Percentiles rank a stretch among this genome's conserved stretches.
Evolutionary conservation across 1,140 invertebrate genomes (phyloP).

Genomic region (Macrostomum lignano): DNA sequence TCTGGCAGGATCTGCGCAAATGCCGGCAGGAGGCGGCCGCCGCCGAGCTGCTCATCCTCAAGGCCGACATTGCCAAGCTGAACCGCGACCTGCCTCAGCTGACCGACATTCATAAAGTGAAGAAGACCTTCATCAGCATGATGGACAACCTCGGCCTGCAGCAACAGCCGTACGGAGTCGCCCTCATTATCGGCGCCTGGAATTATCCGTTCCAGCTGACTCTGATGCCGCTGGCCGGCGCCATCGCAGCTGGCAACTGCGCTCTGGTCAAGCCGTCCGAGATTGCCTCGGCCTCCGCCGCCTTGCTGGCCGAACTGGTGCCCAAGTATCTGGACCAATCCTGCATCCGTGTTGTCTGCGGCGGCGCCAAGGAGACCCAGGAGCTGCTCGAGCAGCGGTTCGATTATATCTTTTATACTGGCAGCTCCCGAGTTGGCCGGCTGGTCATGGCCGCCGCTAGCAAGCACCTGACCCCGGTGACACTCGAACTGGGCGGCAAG

Average conservation of each 20-base stretch:
- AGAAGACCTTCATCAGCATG: too few relatives aligned
- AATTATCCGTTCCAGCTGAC: slow-evolving; percentile 75
- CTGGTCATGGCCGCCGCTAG: slow-evolving; percentile 61
- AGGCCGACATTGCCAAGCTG: too few relatives aligned
- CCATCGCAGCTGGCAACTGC: slow-evolving; percentile 74
- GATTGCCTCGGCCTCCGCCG: slow-evolving; percentile 40
- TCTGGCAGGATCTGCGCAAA: too few relatives aligned
- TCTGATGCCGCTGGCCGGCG: slow-evolving; percentile 45
- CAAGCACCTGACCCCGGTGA: slow-evolving; percentile 67
- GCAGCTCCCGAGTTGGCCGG: slow-evolving; percentile 51
- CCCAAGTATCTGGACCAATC: slow-evolving; percentile 55
- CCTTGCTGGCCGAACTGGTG: slow-evolving; percentile 43
- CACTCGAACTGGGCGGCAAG: slow-evolving; percentile 76
- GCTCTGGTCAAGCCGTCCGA: slow-evolving; percentile 85
- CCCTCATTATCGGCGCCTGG: slow-evolving; percentile 70
- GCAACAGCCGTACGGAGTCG: slow-evolving; percentile 39
- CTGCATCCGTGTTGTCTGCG: slow-evolving; percentile 16
- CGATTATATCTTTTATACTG: slow-evolving; percentile 93
- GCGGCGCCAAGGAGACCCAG: slow-evolving; percentile 51
- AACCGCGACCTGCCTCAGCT: too few relatives aligned
- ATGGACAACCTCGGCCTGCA: too few relatives aligned
- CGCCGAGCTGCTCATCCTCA: too few relatives aligned
- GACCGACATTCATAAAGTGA: too few relatives aligned
- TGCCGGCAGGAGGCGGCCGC: too few relatives aligned
- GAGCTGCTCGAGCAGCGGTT: slow-evolving; percentile 56